Evolutionary conservation across 1,140 invertebrate species (phyloP), one percentile per base, ranked within the genome.

Genomic region (Plutomurus gul): DNA sequence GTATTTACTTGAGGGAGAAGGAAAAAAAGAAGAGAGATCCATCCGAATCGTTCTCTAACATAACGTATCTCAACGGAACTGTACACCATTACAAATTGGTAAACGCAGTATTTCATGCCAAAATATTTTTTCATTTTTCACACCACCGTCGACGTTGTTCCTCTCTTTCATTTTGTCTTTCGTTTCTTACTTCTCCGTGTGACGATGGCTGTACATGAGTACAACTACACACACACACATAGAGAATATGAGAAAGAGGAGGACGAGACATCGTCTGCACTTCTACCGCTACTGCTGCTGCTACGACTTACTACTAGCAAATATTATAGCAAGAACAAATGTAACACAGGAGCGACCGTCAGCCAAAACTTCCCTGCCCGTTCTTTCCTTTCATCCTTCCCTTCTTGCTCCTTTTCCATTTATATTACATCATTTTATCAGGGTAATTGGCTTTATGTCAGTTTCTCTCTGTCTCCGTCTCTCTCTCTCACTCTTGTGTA

Each of bases 91-190:
- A 82, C 80, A 82, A 82, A 82, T 82, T 82, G 80, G 77, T 76
- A 51, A 82, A 76, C 74, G 77, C 79, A 74, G 39, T 49, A 76
- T 82, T 79, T 82, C 76, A 82, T 83, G 82, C 82, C 82, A 83
- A 83, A 83, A 81, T 83, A 83, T 83, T 83, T 83, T 83, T 80
- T 83, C 80, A 83, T 83, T 83, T 83, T 83, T 83, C 81, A 82
- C 80, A 81, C 80, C 71, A 49, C 76, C 43, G 72, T 74, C 72
- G 72, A 72, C 70, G 39, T 72, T 43, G 39, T 72, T 72, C 39
- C 70, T 72, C 39, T 72, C 39, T 27, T 43, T 72, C 70, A 40
- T 72, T 40, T 72, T 72, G 18, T 72, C 39, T 71, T 27, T 27
- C 22, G 13, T 56, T 56, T 56, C 51, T 65, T 33, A 65, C 30